These are phyloP conservation scores for Macquaria australasica DNA, from an alignment of 2,113 vertebrate species.

Conservation along the genomic window DNA sequence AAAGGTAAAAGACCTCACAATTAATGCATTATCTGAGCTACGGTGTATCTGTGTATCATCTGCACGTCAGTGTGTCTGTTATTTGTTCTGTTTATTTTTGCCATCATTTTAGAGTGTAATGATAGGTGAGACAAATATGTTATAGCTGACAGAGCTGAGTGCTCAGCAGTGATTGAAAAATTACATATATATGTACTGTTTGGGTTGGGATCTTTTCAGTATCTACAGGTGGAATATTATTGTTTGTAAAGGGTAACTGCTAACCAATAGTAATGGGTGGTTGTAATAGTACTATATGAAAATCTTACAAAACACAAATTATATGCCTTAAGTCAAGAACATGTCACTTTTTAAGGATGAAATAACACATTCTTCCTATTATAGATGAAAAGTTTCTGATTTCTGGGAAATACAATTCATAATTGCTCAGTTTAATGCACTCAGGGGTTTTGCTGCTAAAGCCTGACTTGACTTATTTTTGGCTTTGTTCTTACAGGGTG, in stretches of 20 bases:
- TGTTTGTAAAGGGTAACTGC: background rate
- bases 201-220: background rate
- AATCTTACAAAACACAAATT: background rate
- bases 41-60: background rate
- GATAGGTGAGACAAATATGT: background rate
- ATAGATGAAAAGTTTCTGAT: background rate
- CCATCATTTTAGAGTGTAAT: background rate
- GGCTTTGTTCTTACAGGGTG: constrained; percentile 82
- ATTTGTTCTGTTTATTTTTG: background rate
- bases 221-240: background rate
- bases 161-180: background rate
- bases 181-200: background rate
- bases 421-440: no score
- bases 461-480: background rate
- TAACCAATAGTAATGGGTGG: background rate
- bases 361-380: background rate
- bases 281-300: background rate
- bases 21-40: background rate
- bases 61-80: background rate
- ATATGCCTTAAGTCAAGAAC: no score
- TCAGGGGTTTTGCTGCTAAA: background rate
- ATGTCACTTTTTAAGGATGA: background rate
- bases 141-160: background rate
- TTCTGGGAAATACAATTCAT: background rate
- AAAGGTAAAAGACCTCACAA: constrained; percentile 87